phyloP scores from a whole-genome alignment of 1,140 invertebrate species.

The Aporrectodea caliginosa region DNA sequence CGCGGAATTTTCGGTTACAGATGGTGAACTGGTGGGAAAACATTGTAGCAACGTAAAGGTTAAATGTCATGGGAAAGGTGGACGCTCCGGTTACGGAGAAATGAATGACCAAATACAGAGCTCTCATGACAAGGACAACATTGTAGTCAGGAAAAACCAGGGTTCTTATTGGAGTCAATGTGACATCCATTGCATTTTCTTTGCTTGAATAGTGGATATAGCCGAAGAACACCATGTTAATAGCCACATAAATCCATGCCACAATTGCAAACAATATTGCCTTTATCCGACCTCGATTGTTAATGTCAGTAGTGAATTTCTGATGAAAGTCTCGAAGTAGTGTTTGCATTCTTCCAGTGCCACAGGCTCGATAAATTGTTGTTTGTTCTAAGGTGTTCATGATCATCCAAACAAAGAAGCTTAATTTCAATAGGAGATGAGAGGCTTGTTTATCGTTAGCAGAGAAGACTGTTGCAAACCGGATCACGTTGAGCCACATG shows the following conservation, averaged over 20 bases:
- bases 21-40: background rate
- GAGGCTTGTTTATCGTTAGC: background rate
- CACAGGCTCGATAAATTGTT: background rate
- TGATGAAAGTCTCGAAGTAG: background rate
- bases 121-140: background rate
- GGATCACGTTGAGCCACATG: background rate
- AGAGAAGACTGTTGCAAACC: background rate
- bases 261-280: background rate
- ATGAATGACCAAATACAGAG: background rate
- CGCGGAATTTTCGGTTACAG: background rate
- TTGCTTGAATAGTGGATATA: background rate
- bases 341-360: background rate
- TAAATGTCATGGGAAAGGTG: background rate
- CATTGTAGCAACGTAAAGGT: background rate
- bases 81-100: background rate
- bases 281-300: background rate
- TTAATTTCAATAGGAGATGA: background rate
- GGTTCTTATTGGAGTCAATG: background rate
- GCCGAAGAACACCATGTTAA: background rate
- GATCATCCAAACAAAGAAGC: background rate
- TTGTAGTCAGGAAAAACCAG: background rate
- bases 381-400: background rate
- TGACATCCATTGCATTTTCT: background rate
- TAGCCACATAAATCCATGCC: background rate
- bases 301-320: background rate